These are phyloP conservation scores for Zingel zingel DNA, from an alignment of 2,113 vertebrate genomes.

Conservation along the genomic window DNA sequence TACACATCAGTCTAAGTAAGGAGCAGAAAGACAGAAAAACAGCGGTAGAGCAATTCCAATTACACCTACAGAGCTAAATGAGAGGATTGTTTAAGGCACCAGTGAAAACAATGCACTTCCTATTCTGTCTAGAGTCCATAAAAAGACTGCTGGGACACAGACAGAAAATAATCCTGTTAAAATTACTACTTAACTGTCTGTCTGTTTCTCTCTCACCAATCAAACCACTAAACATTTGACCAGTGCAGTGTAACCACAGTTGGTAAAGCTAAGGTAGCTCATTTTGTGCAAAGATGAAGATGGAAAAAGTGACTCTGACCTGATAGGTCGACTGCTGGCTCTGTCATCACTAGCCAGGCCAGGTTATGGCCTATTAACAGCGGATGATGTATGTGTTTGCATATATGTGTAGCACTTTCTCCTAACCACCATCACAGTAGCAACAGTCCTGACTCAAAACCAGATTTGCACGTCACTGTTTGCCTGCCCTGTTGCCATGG, in stretches of 20 bases:
- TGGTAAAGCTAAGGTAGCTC: constrained; percentile 6
- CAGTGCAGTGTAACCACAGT: not conserved
- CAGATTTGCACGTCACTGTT: constrained; percentile 61
- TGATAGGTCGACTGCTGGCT: constrained; percentile 56
- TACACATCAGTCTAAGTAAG: constrained; percentile 4
- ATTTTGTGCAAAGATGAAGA: constrained; percentile 30
- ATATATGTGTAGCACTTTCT: constrained; percentile 68
- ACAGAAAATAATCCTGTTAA: constrained; percentile 20
- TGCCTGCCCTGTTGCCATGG: constrained; percentile 70
- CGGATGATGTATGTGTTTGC: constrained; percentile 71
- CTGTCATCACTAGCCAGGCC: constrained; percentile 57
- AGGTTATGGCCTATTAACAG: constrained; percentile 67
- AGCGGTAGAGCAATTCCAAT: not conserved
- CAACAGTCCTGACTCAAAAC: constrained; percentile 37
- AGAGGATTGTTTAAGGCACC: not conserved
- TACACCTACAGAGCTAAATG: constrained; percentile 1
- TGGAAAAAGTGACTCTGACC: constrained; percentile 73
- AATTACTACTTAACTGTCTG: constrained; percentile 24
- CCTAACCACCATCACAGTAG: constrained; percentile 40
- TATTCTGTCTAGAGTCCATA: constrained; percentile 16
- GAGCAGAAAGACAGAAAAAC: not conserved
- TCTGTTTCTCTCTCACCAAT: constrained; percentile 20
- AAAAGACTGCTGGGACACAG: constrained; percentile 22
- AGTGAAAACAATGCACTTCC: constrained; percentile 1
- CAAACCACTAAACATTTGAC: constrained; percentile 13